Conservation (phyloP, 2,113 vertebrate species). For the Pygoscelis antarcticus region DNA sequence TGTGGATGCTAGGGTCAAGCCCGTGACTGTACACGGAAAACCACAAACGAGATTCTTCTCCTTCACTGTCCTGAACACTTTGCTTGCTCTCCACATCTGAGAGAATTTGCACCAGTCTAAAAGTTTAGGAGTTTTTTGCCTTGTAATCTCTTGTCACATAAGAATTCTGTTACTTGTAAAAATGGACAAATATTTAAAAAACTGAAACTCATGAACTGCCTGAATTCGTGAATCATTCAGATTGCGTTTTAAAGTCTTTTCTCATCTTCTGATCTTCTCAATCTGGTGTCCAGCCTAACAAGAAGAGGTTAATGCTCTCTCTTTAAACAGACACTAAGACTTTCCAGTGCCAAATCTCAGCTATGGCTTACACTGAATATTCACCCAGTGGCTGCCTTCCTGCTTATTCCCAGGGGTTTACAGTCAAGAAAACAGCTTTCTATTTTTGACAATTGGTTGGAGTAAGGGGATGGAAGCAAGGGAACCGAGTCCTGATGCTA, state of each 20-base stretch:
- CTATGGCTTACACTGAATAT: neutral
- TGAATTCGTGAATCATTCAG: neutral
- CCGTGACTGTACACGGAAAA: neutral
- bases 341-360: neutral
- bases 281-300: neutral
- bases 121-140: neutral
- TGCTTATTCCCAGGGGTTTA: neutral
- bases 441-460: neutral
- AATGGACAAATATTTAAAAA: neutral
- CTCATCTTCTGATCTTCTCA: neutral
- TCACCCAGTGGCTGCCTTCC: neutral
- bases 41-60: neutral
- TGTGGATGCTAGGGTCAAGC: neutral
- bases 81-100: neutral
- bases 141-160: neutral
- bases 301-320: neutral
- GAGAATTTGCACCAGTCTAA: neutral
- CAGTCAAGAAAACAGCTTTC: neutral
- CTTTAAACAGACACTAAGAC: neutral
- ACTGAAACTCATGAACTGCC: neutral
- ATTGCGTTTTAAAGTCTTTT: neutral
- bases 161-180: neutral
- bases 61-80: neutral
- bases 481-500: neutral
- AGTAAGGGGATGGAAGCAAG: neutral